Evolutionary conservation across 2,797 vertebrate genomes (phyloP).

Genomic region (Miichthys miiuy): DNA sequence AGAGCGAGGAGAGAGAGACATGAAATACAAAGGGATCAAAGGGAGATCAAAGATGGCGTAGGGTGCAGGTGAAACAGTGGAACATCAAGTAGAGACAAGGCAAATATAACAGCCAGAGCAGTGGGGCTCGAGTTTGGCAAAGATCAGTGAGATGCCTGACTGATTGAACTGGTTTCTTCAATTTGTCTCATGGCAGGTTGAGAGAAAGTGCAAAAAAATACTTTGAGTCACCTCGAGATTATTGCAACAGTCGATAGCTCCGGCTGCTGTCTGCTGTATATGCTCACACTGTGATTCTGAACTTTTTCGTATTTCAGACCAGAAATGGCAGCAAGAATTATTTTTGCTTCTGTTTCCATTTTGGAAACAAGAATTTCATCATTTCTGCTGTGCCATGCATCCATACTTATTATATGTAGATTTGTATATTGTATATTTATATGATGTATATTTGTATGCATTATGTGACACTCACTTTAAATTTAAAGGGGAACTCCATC

Average conservation of each 20-base stretch:
- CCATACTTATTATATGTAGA: not conserved
- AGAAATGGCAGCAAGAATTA: not conserved
- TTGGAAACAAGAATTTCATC: not conserved
- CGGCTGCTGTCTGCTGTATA: not conserved
- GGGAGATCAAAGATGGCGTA: conserved; percentile 51
- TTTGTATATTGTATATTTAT: too few species aligned
- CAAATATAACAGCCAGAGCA: conserved; percentile 19
- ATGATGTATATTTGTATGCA: not conserved
- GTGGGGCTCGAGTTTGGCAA: not conserved
- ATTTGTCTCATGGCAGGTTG: conserved; percentile 17
- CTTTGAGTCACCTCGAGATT: not conserved
- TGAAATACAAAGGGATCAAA: conserved; percentile 61
- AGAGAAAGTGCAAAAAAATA: conserved; percentile 17
- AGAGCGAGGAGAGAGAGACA: conserved; percentile 27
- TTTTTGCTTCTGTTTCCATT: not conserved
- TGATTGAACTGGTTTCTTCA: conserved; percentile 33
- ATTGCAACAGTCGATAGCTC: not conserved
- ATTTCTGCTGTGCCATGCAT: not conserved
- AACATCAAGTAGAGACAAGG: conserved; percentile 8
- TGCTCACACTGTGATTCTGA: not conserved
- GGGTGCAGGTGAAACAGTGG: conserved; percentile 32
- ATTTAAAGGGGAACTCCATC: not conserved
- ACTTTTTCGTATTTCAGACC: not conserved
- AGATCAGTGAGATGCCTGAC: conserved; percentile 23
- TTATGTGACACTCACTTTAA: not conserved